phyloP scores from a whole-genome alignment of 1,140 invertebrate species.

The Monochamus saltuarius region DNA sequence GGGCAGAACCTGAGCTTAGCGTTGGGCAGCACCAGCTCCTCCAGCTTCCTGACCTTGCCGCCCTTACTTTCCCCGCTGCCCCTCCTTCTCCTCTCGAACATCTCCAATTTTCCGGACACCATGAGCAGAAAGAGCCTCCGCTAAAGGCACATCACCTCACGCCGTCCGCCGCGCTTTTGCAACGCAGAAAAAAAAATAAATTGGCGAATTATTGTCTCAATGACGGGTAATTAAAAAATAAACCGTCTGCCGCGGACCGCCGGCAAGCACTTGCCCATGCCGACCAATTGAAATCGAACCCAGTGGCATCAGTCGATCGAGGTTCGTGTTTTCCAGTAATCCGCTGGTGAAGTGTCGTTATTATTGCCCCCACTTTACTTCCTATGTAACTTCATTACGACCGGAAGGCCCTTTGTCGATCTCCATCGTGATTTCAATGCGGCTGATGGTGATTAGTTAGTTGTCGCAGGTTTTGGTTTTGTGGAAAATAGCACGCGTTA shows the following conservation, averaged over 20 bases:
- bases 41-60: constrained; percentile 27
- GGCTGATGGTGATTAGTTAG: constrained; percentile 7
- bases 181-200: constrained; percentile 1
- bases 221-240: constrained; percentile 22
- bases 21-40: constrained; percentile 40
- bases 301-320: background rate
- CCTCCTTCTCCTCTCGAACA: too few species aligned
- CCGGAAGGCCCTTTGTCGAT: constrained; percentile 25
- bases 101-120: constrained; percentile 4
- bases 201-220: constrained; percentile 17
- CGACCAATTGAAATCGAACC: constrained; percentile 14
- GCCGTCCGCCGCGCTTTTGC: too few species aligned
- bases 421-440: constrained; percentile 7
- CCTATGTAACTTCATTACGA: constrained; percentile 22
- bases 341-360: constrained; percentile 17
- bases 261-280: constrained; percentile 10
- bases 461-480: background rate
- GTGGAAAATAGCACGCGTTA: too few species aligned
- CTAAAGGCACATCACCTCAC: too few species aligned
- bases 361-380: constrained; percentile 22
- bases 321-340: constrained; percentile 27
- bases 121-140: too few species aligned
- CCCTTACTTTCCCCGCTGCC: constrained; percentile 8
- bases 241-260: background rate
- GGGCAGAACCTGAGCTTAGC: constrained; percentile 46